Evolutionary conservation across 2,113 vertebrate genomes (phyloP).

Genomic region (Heliornis fulica): DNA sequence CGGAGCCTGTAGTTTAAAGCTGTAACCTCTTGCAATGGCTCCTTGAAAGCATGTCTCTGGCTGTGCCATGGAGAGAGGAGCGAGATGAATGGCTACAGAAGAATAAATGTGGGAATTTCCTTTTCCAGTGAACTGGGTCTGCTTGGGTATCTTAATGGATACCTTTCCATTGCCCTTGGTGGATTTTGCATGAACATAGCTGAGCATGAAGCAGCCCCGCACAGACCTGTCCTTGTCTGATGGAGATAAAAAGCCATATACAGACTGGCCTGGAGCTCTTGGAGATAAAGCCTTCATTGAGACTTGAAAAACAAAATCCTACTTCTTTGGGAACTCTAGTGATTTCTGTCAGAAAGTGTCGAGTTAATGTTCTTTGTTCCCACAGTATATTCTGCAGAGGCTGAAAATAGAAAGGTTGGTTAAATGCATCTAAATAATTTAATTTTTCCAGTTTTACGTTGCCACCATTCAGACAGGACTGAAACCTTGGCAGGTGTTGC

Average conservation of each 20-base stretch:
- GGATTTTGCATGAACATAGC: background rate
- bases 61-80: background rate
- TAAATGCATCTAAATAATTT: background rate
- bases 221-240: background rate
- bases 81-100: rapidly evolving
- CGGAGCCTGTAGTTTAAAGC: background rate
- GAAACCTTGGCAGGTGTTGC: background rate
- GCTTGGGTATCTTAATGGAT: background rate
- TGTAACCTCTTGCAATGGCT: background rate
- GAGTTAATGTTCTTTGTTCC: background rate
- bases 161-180: background rate
- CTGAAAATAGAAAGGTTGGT: background rate
- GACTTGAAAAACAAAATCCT: background rate
- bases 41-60: background rate
- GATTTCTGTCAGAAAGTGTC: background rate
- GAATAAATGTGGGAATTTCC: background rate
- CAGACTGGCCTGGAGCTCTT: background rate
- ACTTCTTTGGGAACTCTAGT: background rate
- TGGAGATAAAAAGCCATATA: background rate
- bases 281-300: background rate
- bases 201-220: background rate
- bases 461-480: background rate
- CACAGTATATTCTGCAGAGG: background rate
- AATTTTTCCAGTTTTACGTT: background rate
- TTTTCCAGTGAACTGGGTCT: background rate